A percentile compares a stretch with the other conserved stretches of the same genome.
These are phyloP conservation scores for Aphis craccivora DNA, from an alignment of 1,140 invertebrate genomes.

Conservation along the genomic window DNA sequence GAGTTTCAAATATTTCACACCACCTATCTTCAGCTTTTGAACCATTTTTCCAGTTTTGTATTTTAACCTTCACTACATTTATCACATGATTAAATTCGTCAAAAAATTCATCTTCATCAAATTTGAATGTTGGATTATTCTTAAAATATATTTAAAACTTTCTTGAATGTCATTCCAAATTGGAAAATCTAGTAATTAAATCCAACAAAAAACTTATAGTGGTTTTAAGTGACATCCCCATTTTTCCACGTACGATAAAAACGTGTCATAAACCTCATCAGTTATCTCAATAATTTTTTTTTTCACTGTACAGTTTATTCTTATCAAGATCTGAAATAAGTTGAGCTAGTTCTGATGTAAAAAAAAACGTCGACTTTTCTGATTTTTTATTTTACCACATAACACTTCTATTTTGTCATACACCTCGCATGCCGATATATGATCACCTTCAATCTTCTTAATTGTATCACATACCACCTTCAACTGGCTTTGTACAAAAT, in stretches of 20 bases:
- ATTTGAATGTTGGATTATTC: neutral
- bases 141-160: slow-evolving; percentile 37
- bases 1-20: neutral
- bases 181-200: neutral
- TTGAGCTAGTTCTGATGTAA: neutral
- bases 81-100: neutral
- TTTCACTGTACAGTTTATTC: neutral
- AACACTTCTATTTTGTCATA: neutral
- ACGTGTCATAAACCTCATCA: slow-evolving; percentile 31
- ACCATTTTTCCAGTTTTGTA: neutral
- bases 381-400: too few species aligned
- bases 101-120: slow-evolving; percentile 18
- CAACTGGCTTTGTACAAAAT: neutral
- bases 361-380: too few species aligned
- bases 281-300: slow-evolving; percentile 17
- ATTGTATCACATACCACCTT: neutral
- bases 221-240: neutral
- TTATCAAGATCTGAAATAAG: slow-evolving; percentile 2
- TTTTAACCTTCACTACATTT: neutral
- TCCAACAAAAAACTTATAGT: slow-evolving; percentile 28
- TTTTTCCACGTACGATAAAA: slow-evolving; percentile 16
- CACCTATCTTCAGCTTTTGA: neutral
- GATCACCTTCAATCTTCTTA: neutral
- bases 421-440: too few species aligned
- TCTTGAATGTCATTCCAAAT: slow-evolving; percentile 17